phyloP scores from a whole-genome alignment of 1,140 invertebrate genomes.

The Aphelinus atriplicis region DNA sequence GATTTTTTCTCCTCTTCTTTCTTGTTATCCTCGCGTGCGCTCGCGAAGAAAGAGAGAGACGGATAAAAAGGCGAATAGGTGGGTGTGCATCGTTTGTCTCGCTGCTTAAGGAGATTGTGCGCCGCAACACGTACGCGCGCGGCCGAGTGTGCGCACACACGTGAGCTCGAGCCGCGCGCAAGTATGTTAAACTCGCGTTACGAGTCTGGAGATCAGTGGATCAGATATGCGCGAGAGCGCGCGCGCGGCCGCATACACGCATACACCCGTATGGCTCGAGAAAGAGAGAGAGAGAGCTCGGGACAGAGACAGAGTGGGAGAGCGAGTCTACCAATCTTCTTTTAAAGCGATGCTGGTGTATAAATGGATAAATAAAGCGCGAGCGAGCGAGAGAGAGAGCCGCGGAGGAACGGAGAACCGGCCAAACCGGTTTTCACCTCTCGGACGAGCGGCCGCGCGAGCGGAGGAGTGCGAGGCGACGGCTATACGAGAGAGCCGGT shows the following conservation, averaged over 20 bases:
- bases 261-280: slow-evolving; percentile 10
- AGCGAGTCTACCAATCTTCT: slow-evolving; percentile 31
- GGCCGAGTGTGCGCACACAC: slow-evolving; percentile 9
- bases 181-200: slow-evolving; percentile 41
- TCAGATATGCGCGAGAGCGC: slow-evolving; percentile 43
- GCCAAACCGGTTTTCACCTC: slow-evolving; percentile 54
- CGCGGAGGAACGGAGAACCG: slow-evolving; percentile 32
- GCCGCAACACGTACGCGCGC: slow-evolving; percentile 14
- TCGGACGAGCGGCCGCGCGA: neutral
- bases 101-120: slow-evolving; percentile 32
- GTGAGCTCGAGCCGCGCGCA: slow-evolving; percentile 5
- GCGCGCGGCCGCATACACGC: neutral
- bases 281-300: slow-evolving; percentile 8
- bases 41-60: neutral
- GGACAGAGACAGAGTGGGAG: slow-evolving; percentile 29
- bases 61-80: slow-evolving; percentile 34
- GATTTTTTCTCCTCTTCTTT: neutral
- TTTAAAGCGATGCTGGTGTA: slow-evolving; percentile 32
- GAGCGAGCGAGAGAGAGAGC: slow-evolving; percentile 16
- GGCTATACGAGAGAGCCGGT: slow-evolving; percentile 42
- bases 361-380: slow-evolving; percentile 27
- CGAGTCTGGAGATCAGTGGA: slow-evolving; percentile 49
- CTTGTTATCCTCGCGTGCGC: neutral
- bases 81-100: slow-evolving; percentile 42
- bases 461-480: neutral